Evolutionary conservation across 2,113 vertebrate genomes (phyloP).

Genomic region (Martes martes): DNA sequence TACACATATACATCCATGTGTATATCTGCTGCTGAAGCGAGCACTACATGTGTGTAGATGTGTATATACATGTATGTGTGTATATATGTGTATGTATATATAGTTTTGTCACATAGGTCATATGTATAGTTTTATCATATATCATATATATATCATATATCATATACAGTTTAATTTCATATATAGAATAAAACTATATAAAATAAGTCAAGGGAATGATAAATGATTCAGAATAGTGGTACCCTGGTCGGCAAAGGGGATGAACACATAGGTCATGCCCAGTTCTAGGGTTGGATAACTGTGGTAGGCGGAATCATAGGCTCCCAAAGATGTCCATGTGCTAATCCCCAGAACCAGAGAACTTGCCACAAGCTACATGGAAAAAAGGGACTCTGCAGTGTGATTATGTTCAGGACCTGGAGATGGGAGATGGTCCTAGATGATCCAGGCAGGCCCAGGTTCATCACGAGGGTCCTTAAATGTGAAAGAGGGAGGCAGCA

Average conservation of each 20-base stretch:
- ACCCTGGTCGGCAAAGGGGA: not conserved
- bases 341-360: not conserved
- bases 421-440: not conserved
- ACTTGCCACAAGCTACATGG: too few species aligned
- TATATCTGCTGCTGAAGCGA: too few species aligned
- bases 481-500: not conserved
- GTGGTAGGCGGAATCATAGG: not conserved
- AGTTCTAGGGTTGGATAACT: not conserved
- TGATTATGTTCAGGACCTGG: not conserved
- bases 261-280: not conserved
- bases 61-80: not conserved
- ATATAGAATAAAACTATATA: not conserved
- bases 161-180: not conserved
- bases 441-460: too few species aligned
- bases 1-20: too few species aligned
- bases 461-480: not conserved
- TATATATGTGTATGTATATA: not conserved
- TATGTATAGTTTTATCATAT: not conserved
- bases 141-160: not conserved
- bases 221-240: not conserved
- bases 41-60: not conserved
- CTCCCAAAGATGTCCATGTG: not conserved
- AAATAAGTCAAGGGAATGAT: not conserved
- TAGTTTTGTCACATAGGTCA: too few species aligned
- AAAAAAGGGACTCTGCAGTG: not conserved